Base-by-base conservation (phyloP, 2,113 vertebrate species). In the Brachyistius frenatus region DNA sequence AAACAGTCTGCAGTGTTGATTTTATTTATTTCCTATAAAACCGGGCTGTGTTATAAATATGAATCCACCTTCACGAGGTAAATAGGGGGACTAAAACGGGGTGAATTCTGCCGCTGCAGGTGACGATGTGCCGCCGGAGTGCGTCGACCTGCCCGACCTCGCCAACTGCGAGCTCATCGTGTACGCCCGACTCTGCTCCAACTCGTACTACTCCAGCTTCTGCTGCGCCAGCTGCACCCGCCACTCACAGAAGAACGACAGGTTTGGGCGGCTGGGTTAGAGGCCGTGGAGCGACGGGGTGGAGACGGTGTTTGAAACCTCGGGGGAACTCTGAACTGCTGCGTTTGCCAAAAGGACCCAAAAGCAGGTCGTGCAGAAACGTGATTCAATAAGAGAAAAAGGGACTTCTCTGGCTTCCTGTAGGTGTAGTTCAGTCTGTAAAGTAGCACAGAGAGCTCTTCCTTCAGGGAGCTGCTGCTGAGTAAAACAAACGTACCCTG, bases 141-240 rank as follows among this genome's bases (percentile, higher is more conserved):
- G 98, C 0, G 87, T 94, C 77, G 98, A 99, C 91, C 97, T 96
- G 83, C 95, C 96, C 0, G 96, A 99, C 14, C 93, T 98, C 0
- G 98, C 98, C 84, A 99, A 99, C 92, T 99, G 98, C 47, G 91
- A 94, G 13, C 91, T 99, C 86, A 97, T 99, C 30, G 90, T 99
- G 49, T 95, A 96, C 81, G 97, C 98, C 66, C 96, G 95, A 32
- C 96, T 99, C 37, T 99, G 98, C 87, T 71, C 89, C 56, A 97
- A 96, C 1, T 91, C 93, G 0, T 99, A 99, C 78, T 98, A 97
- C 75, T 95, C 95, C 86, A 96, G 96, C 76, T 99, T 99, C 94
- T 99, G 98, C 94, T 99, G 98, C 0, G 95, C 97, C 75, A 99
- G 96, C 94, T 99, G 98, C 0, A 86, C 96, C 73, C 93, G 87